A percentile compares a stretch with the other conserved stretches of the same genome.
These are phyloP conservation scores for Conomelus anceps DNA, from an alignment of 2,888 invertebrate genomes.

Conservation along the genomic window DNA sequence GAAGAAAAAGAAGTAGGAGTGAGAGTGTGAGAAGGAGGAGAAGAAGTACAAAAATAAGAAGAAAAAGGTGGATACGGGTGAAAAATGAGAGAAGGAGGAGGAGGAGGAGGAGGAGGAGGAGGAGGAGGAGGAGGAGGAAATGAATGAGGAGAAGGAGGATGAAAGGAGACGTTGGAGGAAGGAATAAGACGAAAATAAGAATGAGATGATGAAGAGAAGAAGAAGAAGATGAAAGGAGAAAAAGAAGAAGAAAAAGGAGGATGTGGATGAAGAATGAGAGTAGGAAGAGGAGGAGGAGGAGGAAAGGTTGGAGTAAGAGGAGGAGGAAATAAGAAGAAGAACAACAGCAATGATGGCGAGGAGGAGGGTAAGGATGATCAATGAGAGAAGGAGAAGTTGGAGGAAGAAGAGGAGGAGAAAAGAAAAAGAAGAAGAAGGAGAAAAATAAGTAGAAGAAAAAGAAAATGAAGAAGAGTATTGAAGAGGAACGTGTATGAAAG, in stretches of 20 bases:
- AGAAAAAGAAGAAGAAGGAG: not conserved
- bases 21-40: too few relatives aligned
- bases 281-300: not conserved
- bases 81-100: not conserved
- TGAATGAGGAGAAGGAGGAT: too few relatives aligned
- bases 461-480: not conserved
- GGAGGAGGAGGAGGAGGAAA: not conserved
- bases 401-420: not conserved
- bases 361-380: too few relatives aligned
- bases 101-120: not conserved
- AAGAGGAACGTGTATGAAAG: too few relatives aligned
- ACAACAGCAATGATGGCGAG: too few relatives aligned
- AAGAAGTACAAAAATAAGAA: not conserved
- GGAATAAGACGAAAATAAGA: too few relatives aligned
- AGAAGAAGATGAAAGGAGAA: not conserved
- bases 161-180: not conserved
- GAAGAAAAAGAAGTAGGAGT: not conserved
- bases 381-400: not conserved
- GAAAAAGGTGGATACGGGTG: too few relatives aligned
- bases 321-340: not conserved
- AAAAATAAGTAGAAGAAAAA: too few relatives aligned
- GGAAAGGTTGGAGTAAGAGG: not conserved
- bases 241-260: not conserved
- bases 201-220: too few relatives aligned
- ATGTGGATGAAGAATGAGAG: too few relatives aligned